Conservation (phyloP, 2,113 vertebrate genomes). For the Tinamus guttatus region DNA sequence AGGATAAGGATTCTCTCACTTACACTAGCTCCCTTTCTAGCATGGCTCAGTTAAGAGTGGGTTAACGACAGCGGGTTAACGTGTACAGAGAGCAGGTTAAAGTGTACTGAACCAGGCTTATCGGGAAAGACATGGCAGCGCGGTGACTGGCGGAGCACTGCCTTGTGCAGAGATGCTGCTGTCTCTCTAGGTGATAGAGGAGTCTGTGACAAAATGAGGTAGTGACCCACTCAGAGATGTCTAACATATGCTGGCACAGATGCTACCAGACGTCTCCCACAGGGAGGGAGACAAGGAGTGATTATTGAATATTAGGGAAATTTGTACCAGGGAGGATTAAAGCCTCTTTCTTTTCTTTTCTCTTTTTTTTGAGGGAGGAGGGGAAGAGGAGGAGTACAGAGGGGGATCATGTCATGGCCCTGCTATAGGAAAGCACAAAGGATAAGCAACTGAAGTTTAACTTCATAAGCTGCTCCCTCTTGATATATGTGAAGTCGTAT, state of each 20-base stretch:
- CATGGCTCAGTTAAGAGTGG: constrained; percentile 12
- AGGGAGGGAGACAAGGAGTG: constrained; percentile 62
- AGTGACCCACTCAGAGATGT: constrained; percentile 76
- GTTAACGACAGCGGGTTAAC: constrained; percentile 55
- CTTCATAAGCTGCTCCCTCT: constrained; percentile 55
- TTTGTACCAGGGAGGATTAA: constrained; percentile 76
- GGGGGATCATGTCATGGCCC: constrained; percentile 55
- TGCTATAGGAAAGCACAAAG: constrained; percentile 67
- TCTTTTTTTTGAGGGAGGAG: neutral
- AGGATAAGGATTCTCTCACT: neutral
- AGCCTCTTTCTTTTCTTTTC: constrained; percentile 55
- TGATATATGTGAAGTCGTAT: constrained; percentile 62
- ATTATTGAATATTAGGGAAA: constrained; percentile 87
- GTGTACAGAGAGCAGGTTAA: constrained; percentile 46
- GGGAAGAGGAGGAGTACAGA: neutral
- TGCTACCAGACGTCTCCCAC: constrained; percentile 70
- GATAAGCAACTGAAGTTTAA: constrained; percentile 68
- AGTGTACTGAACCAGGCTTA: constrained; percentile 70
- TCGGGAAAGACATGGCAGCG: constrained; percentile 57
- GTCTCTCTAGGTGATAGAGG: constrained; percentile 70
- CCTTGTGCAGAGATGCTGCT: constrained; percentile 51
- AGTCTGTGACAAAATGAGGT: constrained; percentile 72
- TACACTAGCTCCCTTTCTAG: neutral
- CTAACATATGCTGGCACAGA: constrained; percentile 83
- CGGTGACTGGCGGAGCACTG: constrained; percentile 61